Base-by-base conservation (phyloP, 2,888 invertebrate species). In the Seladonia tumulorum region DNA sequence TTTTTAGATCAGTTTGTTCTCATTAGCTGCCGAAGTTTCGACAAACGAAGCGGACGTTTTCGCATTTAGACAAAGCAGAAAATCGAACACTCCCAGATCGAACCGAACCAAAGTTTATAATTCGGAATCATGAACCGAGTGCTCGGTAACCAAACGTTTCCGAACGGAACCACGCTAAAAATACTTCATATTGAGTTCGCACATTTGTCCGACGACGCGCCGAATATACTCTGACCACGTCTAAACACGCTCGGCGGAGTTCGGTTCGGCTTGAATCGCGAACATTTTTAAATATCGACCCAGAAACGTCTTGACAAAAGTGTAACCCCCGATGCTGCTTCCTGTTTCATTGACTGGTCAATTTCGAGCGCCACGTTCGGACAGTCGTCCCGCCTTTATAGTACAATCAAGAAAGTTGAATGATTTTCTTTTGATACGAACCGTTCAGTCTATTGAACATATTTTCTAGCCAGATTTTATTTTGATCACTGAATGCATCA, bases 101-200 rank as follows among this genome's bases (percentile, higher is more conserved):
- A 70, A 70, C 42, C 39, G n/a, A n/a, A 14, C 12, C 70, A 2
- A 63, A 63, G n/a, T 16, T 53, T 80, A 79, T 63, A 78, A 86
- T 68, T 79, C 47, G 47, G 76, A 83, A 68, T 79, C 79, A 14
- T 66, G 5, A 76, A 66, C 74, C 49, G 45, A 42, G 45, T 68
- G 47, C 57, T 70, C 39, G 49, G 73, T 70, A 75, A 78, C 75
- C 77, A 45, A 86, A 77, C 73, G 68, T 63, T 79, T 84, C 76
- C 83, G 57, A 87, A 75, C 81, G 18, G 74, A 72, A 71, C 25
- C 79, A 18, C 75, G 76, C 86, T 75, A 80, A 83, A 81, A 87
- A 86, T 86, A 88, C 79, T 87, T 86, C 84, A 72, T 85, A 85
- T 85, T 79, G 85, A 85, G 85, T 85, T 83, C 83, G 79, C 79